Percentiles rank a stretch among this genome's conserved stretches.
phyloP scores from a whole-genome alignment of 2,888 invertebrate species.

The Orthosia gracilis region DNA sequence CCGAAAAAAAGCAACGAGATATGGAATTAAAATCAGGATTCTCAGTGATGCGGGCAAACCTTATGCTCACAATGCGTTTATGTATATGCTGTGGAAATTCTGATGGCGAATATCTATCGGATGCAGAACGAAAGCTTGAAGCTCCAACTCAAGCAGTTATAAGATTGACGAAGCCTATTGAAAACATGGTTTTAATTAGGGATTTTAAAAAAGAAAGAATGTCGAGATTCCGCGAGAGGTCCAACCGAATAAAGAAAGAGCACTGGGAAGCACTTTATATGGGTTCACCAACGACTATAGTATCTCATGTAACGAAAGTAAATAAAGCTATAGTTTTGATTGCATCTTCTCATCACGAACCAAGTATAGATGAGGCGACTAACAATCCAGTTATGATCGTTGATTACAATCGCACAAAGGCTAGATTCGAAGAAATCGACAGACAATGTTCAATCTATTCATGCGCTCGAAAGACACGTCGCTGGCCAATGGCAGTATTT shows the following conservation, averaged over 20 bases:
- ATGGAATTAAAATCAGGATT: constrained; percentile 14
- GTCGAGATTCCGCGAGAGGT: constrained; percentile 14
- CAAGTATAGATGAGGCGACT: constrained; percentile 2
- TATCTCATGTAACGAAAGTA: constrained; percentile 12
- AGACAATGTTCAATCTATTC: constrained; percentile 21
- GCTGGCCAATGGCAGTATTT: constrained; percentile 19
- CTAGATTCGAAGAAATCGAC: constrained; percentile 21
- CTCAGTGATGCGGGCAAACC: constrained; percentile 21
- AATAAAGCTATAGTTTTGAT: constrained; percentile 28
- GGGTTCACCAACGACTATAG: constrained; percentile 20
- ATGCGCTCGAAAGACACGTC: constrained; percentile 17
- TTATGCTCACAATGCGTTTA: constrained; percentile 24
- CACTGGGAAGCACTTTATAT: constrained; percentile 13
- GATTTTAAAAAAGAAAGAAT: constrained; percentile 9
- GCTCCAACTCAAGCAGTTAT: constrained; percentile 8
- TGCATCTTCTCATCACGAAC: constrained; percentile 29
- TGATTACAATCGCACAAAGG: background rate
- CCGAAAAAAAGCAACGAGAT: background rate
- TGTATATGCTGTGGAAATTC: constrained; percentile 2
- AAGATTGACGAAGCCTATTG: constrained; percentile 30
- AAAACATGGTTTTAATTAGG: constrained; percentile 26
- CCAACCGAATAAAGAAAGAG: constrained; percentile 17
- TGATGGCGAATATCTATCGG: background rate
- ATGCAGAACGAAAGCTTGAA: constrained; percentile 15
- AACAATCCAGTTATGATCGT: constrained; percentile 13